Conservation (phyloP, 2,888 invertebrate species). For the Drosophila rubida region DNA sequence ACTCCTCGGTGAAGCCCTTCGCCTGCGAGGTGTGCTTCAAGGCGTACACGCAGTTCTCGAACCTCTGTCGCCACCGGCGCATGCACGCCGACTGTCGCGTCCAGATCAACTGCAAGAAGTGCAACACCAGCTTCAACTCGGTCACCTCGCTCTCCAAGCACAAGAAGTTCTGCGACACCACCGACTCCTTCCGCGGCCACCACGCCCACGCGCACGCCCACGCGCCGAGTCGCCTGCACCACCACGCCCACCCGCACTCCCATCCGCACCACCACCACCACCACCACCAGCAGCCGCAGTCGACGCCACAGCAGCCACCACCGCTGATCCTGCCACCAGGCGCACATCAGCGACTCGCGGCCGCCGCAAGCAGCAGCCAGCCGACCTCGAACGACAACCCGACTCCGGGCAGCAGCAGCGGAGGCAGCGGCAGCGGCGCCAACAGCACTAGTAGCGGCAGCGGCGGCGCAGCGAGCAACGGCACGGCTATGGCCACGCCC, state of each 20-base stretch:
- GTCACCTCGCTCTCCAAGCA: slow-evolving; percentile 97
- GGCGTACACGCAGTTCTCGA: slow-evolving; percentile 99
- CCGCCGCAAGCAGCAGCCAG: slow-evolving; percentile 73
- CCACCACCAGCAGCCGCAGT: slow-evolving; percentile 72
- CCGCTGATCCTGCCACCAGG: slow-evolving; percentile 38
- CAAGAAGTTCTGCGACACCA: slow-evolving; percentile 97
- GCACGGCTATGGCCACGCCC: slow-evolving; percentile 85
- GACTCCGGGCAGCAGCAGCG: no score
- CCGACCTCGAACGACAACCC: neutral
- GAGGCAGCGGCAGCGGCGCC: no score
- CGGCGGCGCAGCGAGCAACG: slow-evolving; percentile 17
- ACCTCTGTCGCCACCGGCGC: slow-evolving; percentile 99
- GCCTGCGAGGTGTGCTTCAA: slow-evolving; percentile 98
- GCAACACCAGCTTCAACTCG: slow-evolving; percentile 96
- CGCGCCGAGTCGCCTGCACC: slow-evolving; percentile 48
- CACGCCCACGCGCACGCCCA: slow-evolving; percentile 17
- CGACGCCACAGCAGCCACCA: slow-evolving; percentile 60
- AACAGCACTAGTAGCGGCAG: slow-evolving; percentile 36
- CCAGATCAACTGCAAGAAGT: slow-evolving; percentile 97
- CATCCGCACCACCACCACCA: slow-evolving; percentile 41
- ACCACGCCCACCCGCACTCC: no score
- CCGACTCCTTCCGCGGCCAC: slow-evolving; percentile 81
- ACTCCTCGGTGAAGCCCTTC: slow-evolving; percentile 99
- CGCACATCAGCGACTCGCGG: slow-evolving; percentile 45
- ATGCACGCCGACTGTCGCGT: slow-evolving; percentile 99